Percentiles rank a stretch among this genome's conserved stretches.
phyloP scores from a whole-genome alignment of 1,140 invertebrate genomes.

The Protaetia brevitarsis region DNA sequence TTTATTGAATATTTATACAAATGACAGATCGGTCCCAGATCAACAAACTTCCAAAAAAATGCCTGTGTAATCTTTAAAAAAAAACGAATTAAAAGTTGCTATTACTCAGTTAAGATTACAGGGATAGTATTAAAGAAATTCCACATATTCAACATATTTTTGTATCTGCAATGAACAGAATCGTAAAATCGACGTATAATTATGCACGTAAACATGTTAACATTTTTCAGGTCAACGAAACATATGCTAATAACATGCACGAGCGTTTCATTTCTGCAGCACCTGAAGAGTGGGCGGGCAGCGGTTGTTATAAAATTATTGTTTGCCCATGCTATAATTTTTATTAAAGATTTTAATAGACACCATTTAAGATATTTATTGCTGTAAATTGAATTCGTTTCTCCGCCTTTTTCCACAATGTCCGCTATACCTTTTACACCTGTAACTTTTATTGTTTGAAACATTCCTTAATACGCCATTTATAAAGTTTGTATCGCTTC shows the following conservation, averaged over 20 bases:
- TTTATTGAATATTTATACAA: too few relatives aligned
- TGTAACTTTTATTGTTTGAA: background rate
- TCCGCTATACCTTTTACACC: background rate
- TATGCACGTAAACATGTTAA: background rate
- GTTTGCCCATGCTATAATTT: constrained; percentile 7
- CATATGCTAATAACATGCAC: background rate
- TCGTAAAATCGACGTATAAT: constrained; percentile 1
- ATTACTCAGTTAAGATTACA: too few relatives aligned
- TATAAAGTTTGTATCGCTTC: too few relatives aligned
- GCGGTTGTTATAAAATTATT: constrained; percentile 7
- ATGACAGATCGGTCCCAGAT: too few relatives aligned
- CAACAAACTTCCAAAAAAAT: too few relatives aligned
- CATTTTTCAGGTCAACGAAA: constrained; percentile 14
- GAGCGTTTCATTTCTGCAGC: background rate
- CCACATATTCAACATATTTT: too few relatives aligned
- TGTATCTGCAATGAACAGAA: background rate
- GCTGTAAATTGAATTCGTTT: background rate
- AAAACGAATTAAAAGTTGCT: too few relatives aligned
- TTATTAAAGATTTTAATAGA: background rate
- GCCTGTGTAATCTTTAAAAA: too few relatives aligned
- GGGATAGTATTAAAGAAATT: too few relatives aligned
- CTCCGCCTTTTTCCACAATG: background rate
- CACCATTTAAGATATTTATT: constrained; percentile 1
- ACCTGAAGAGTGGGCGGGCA: background rate
- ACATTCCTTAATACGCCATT: too few relatives aligned